A percentile compares a stretch with the other conserved stretches of the same genome.
Conservation (phyloP, 92 coral and sea anemone genomes). For the Porites evermanni region DNA sequence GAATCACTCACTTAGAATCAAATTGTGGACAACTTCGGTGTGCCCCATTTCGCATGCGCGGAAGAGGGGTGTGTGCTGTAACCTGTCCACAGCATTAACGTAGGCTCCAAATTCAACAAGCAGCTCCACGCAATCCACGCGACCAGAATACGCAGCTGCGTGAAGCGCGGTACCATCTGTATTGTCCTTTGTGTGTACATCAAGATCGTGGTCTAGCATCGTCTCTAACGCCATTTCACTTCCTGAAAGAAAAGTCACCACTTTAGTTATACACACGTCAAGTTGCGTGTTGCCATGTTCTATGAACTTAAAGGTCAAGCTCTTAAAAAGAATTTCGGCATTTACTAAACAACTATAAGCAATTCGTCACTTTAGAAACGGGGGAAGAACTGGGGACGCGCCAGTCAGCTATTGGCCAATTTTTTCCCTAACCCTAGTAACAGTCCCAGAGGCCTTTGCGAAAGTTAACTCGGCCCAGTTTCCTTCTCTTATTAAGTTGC, state of each 20-base stretch:
- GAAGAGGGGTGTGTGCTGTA: conserved; percentile 89
- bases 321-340: too few relatives aligned
- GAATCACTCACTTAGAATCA: conserved; percentile 66
- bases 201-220: conserved; percentile 78
- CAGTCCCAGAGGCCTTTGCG: too few relatives aligned
- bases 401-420: too few relatives aligned
- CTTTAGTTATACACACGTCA: too few relatives aligned
- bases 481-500: too few relatives aligned
- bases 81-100: conserved; percentile 77
- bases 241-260: conserved; percentile 21
- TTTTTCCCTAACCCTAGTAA: too few relatives aligned
- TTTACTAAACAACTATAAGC: too few relatives aligned
- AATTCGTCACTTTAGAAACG: too few relatives aligned
- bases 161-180: conserved; percentile 92
- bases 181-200: conserved; percentile 83
- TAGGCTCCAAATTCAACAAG: conserved; percentile 76
- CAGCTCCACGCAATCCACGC: conserved; percentile 75
- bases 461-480: too few relatives aligned
- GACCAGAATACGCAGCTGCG: conserved; percentile 88
- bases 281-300: too few relatives aligned
- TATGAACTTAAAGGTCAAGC: too few relatives aligned
- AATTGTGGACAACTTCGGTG: conserved; percentile 71
- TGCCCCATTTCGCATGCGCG: conserved; percentile 98
- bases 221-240: conserved; percentile 67
- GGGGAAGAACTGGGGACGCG: too few relatives aligned